phyloP scores from a whole-genome alignment of 2,888 invertebrate species.

The Pachliopta kotzebuea region DNA sequence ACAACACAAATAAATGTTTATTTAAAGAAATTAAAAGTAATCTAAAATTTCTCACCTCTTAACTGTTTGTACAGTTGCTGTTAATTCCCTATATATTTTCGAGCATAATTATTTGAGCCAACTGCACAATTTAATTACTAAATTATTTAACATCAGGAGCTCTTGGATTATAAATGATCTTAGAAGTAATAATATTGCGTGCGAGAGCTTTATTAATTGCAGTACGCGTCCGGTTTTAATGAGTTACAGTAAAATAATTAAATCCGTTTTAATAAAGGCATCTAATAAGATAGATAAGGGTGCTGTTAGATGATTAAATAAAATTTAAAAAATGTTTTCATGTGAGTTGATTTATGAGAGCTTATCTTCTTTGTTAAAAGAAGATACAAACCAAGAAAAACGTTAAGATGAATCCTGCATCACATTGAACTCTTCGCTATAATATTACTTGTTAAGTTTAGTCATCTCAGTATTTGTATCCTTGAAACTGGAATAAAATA shows the following conservation, averaged over 20 bases:
- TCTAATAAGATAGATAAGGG: not conserved
- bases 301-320: not conserved
- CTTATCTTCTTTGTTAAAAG: no score
- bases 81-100: not conserved
- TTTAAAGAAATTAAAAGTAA: no score
- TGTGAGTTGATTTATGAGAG: not conserved
- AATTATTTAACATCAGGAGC: constrained; percentile 18
- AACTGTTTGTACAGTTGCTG: not conserved
- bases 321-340: not conserved
- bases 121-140: constrained; percentile 6
- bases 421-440: no score
- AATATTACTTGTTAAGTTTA: no score
- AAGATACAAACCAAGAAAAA: no score
- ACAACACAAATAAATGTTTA: no score
- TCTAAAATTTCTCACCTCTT: no score
- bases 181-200: constrained; percentile 14
- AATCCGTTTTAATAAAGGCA: not conserved
- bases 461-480: no score
- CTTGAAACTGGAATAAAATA: no score
- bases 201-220: constrained; percentile 19
- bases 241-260: constrained; percentile 1
- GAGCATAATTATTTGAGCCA: not conserved
- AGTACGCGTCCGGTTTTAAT: constrained; percentile 8
- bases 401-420: no score
- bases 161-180: constrained; percentile 12